Evolutionary conservation across 2,797 vertebrate genomes (phyloP), one percentile per base, ranked within the genome.

Genomic region (Neopelma chrysocephalum): DNA sequence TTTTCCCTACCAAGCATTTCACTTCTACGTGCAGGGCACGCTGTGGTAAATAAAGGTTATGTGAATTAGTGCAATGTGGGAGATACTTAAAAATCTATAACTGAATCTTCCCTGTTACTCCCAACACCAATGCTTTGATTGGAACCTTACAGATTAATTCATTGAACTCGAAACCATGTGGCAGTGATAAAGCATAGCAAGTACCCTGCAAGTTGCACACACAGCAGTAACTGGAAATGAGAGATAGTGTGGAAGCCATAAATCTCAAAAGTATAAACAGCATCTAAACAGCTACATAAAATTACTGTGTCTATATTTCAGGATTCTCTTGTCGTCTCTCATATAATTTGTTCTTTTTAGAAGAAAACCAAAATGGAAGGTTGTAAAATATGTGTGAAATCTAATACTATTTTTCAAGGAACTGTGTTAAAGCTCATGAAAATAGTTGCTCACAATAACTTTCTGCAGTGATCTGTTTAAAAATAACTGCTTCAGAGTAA

Each of bases 11-110:
- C 36, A 57, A 66, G 17, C 36, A 11, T 70, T 82, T 89, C 31
- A 51, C 21, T 93, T 87, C 17, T 68, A 10, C 38, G n/a, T 50
- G 50, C 58, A 62, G 90, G 81, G 75, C n/a, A 14, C 38, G 80
- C 71, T 47, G 10, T 38, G 38, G 75, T 90, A 78, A 93, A 68
- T 81, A 89, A 92, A 94, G 75, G 83, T 93, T 93, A 53, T 9
- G 14, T 79, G 93, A 93, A 92, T 95, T 91, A 90, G 26, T n/a
- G 57, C 1, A 0, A 38, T 14, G 58, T 82, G 48, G 65, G 70
- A 92, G 65, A 80, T 34, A n/a, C 36, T 65, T 66, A 68, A 72
- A 92, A 73, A 80, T 87, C 85, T 73, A 4, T 76, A 90, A 60
- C 51, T 20, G 65, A 60, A 88, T 80, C 71, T 90, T 93, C 45